A percentile compares a stretch with the other conserved stretches of the same genome.
Conservation (phyloP, 2,113 vertebrate genomes). For the Myotis davidii region DNA sequence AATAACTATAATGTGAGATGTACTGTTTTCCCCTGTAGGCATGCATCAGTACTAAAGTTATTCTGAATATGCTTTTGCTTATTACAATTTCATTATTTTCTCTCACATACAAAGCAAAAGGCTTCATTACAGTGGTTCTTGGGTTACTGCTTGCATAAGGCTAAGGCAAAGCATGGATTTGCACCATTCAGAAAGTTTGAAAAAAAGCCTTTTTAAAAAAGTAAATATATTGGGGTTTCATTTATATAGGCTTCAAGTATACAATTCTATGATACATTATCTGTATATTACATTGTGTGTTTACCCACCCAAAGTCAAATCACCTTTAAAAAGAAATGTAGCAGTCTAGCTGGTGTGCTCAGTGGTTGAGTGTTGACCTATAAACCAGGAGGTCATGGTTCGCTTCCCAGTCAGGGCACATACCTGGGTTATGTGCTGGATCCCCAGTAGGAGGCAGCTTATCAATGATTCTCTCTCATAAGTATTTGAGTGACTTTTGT, state of each 20-base stretch:
- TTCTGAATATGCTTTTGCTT: slow-evolving; percentile 36
- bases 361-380: too few species aligned
- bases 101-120: not conserved
- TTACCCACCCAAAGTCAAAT: not conserved
- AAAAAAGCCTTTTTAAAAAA: not conserved
- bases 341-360: not conserved
- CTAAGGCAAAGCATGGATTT: slow-evolving; percentile 14
- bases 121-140: not conserved
- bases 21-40: not conserved
- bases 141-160: not conserved
- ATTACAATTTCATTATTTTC: slow-evolving; percentile 60
- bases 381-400: too few species aligned
- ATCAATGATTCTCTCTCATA: too few species aligned
- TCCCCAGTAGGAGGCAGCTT: too few species aligned
- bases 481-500: slow-evolving; percentile 36
- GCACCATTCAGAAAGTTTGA: slow-evolving; percentile 10
- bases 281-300: not conserved
- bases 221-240: not conserved
- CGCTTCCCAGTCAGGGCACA: too few species aligned
- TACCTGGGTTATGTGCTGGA: too few species aligned
- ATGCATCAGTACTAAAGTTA: slow-evolving; percentile 13
- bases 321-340: not conserved
- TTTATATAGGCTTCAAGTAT: not conserved
- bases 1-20: not conserved
- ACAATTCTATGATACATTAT: not conserved